phyloP scores from a whole-genome alignment of 1,140 invertebrate species.

The Trichonephila clavata region DNA sequence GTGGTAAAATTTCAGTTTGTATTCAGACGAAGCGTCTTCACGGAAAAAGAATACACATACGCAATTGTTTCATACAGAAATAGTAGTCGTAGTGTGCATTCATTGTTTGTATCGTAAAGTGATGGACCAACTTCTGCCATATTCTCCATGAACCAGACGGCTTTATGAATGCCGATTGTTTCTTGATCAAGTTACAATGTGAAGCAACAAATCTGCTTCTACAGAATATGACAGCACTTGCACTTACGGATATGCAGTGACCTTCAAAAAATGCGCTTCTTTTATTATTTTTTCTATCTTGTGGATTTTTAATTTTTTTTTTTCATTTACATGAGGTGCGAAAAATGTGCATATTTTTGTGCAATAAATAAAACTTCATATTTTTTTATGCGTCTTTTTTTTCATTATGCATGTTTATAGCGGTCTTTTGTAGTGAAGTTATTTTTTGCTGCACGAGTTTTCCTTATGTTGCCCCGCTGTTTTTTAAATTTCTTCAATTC shows the following conservation, averaged over 20 bases:
- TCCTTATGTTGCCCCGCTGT: no score
- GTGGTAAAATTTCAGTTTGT: conserved; percentile 11
- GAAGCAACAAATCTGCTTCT: neutral
- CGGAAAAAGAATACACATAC: neutral
- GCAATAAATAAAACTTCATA: no score
- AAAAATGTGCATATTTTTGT: no score
- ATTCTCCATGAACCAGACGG: conserved; percentile 3
- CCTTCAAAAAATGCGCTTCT: conserved; percentile 3
- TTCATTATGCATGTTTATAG: no score
- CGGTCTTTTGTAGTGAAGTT: no score
- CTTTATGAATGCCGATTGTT: conserved; percentile 27
- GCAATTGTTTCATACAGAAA: conserved; percentile 14
- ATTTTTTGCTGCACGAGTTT: no score
- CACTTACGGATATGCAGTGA: neutral
- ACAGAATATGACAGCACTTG: neutral
- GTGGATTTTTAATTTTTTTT: no score
- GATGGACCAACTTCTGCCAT: conserved; percentile 5
- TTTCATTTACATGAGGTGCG: no score
- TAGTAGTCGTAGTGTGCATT: conserved; percentile 14
- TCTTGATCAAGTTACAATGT: neutral
- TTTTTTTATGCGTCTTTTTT: no score
- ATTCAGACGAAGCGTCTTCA: neutral
- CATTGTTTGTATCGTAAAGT: neutral
- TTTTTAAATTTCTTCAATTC: no score
- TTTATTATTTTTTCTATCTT: neutral